These are phyloP conservation scores for Anguilla anguilla DNA, from an alignment of 2,797 vertebrate genomes.

Conservation along the genomic window DNA sequence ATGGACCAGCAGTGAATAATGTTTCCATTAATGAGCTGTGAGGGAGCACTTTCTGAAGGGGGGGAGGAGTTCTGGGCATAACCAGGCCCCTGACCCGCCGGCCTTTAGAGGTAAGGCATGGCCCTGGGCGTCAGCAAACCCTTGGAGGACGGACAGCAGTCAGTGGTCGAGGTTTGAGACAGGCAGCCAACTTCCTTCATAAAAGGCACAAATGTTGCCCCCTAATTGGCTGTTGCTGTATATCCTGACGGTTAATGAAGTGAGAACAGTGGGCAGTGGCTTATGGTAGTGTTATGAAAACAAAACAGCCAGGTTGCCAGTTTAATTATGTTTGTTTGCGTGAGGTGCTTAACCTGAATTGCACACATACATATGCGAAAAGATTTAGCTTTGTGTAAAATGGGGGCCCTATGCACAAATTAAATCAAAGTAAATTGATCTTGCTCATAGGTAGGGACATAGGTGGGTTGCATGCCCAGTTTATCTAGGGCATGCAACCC, in stretches of 20 bases:
- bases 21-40: not conserved
- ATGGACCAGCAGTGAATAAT: not conserved
- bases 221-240: not conserved
- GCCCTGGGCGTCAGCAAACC: not conserved
- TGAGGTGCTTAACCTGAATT: not conserved
- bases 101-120: not conserved
- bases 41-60: not conserved
- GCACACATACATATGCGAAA: not conserved
- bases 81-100: not conserved
- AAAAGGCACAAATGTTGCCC: not conserved
- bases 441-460: not conserved
- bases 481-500: not conserved
- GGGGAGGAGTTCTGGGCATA: not conserved
- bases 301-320: not conserved
- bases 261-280: not conserved
- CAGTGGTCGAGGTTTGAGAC: not conserved
- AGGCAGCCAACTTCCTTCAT: not conserved
- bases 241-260: not conserved
- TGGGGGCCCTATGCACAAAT: not conserved
- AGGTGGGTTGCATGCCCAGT: not conserved
- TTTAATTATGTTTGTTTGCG: not conserved
- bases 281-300: not conserved
- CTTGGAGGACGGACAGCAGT: not conserved
- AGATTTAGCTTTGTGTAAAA: not conserved
- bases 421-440: not conserved